Percentiles rank a stretch among this genome's conserved stretches.
These are phyloP conservation scores for Hymenochirus boettgeri DNA, from an alignment of 2,113 vertebrate species.

Conservation along the genomic window DNA sequence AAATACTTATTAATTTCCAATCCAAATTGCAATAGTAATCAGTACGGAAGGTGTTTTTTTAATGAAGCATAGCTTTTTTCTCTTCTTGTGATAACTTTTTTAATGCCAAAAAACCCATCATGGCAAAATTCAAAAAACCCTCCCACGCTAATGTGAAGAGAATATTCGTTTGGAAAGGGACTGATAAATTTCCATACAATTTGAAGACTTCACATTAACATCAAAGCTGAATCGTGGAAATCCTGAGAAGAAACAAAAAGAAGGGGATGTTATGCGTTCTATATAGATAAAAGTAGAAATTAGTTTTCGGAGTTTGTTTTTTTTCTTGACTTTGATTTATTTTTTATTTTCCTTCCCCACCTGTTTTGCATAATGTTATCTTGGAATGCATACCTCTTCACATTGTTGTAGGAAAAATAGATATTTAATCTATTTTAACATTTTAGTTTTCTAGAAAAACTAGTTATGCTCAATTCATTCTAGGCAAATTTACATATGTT, in stretches of 20 bases:
- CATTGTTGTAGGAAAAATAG: slow-evolving; percentile 15
- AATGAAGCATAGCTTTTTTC: slow-evolving; percentile 42
- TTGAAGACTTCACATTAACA: slow-evolving; percentile 52
- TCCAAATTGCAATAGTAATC: slow-evolving; percentile 24
- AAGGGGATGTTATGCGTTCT: slow-evolving; percentile 42
- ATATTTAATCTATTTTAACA: slow-evolving; percentile 2
- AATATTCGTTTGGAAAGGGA: slow-evolving; percentile 51
- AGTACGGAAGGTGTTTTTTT: slow-evolving; percentile 45
- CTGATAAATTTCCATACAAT: slow-evolving; percentile 54
- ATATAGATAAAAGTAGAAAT: slow-evolving; percentile 45
- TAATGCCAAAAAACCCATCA: slow-evolving; percentile 42
- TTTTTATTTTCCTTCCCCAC: not conserved
- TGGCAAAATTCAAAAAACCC: slow-evolving; percentile 46
- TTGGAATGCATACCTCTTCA: slow-evolving; percentile 46
- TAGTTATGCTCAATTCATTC: no score
- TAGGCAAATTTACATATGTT: no score
- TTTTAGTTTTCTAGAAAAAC: slow-evolving; percentile 3
- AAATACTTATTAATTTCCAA: slow-evolving; percentile 46
- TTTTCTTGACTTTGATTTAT: slow-evolving; percentile 46
- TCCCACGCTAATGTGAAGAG: slow-evolving; percentile 52
- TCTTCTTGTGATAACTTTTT: slow-evolving; percentile 45
- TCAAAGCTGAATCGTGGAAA: slow-evolving; percentile 45
- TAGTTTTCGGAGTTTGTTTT: slow-evolving; percentile 33
- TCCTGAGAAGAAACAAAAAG: slow-evolving; percentile 38
- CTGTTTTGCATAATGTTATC: slow-evolving; percentile 44